Percentiles rank a stretch among this genome's conserved stretches.
Evolutionary conservation across 1,140 invertebrate genomes (phyloP).

Genomic region (Drosophila neocordata): DNA sequence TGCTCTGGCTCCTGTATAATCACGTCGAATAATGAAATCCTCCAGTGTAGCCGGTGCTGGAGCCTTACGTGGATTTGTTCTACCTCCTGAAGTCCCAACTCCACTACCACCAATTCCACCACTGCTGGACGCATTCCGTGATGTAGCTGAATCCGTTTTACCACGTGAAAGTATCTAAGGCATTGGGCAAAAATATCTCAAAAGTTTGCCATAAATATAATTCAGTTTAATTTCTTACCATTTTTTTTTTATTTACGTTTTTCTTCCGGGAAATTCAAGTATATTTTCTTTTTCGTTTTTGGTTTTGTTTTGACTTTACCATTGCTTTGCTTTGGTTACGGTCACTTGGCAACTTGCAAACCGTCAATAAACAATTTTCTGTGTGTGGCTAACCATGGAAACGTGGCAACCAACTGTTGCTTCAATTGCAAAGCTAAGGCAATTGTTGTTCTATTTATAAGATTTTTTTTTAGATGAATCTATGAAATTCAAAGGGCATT

Average conservation of each 20-base stretch:
- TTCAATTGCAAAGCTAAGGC: neutral
- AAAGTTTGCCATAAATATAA: conserved; percentile 34
- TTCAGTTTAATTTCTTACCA: conserved; percentile 63
- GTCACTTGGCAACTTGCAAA: conserved; percentile 71
- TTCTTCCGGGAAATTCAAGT: neutral
- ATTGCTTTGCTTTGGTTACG: conserved; percentile 52
- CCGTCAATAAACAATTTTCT: conserved; percentile 70
- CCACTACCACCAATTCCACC: conserved; percentile 40
- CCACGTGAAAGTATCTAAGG: conserved; percentile 88
- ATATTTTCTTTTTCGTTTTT: conserved; percentile 7
- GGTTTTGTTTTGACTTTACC: conserved; percentile 26
- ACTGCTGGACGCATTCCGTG: conserved; percentile 77
- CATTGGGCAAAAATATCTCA: conserved; percentile 23
- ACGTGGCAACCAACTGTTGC: conserved; percentile 36
- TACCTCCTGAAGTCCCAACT: conserved; percentile 43
- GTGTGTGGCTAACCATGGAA: conserved; percentile 44
- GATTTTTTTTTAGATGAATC: too few species aligned
- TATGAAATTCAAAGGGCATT: too few species aligned
- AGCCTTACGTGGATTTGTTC: conserved; percentile 70
- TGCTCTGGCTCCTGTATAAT: conserved; percentile 97
- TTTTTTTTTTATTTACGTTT: conserved; percentile 41
- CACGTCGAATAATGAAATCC: conserved; percentile 93
- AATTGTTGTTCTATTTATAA: too few species aligned
- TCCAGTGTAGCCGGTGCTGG: conserved; percentile 90
- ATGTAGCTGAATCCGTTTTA: conserved; percentile 86